Evolutionary conservation across 2,797 vertebrate genomes (phyloP), one percentile per base, ranked within the genome.

Genomic region (Spinibarbus caldwelli): DNA sequence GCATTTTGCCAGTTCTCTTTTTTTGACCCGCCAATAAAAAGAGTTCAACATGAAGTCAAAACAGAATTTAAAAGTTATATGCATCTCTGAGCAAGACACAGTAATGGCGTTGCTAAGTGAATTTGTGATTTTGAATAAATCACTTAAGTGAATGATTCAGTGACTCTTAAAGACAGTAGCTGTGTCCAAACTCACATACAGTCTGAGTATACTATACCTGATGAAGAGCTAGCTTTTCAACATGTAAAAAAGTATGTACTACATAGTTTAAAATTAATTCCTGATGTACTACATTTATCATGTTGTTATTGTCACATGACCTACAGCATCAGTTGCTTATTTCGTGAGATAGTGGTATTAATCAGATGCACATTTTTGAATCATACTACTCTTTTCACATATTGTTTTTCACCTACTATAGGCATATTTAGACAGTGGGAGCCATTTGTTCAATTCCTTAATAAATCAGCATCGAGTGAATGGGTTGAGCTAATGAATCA

Each of bases 81-180:
- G 0, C 17, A 11, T 54, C 29, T 52, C 19, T 52, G 47, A 36
- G 47, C 2, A 76, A 8, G 31, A 34, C 31, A 52, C 19, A 34
- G 19, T 52, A 49, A 31, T 12, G 19, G 5, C 3, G 11, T 47
- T 73, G n/a, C 7, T 47, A 73, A 6, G 17, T 73, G 5, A 49
- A 49, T 49, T 26, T 1, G 17, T 6, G 15, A 34, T 52, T 49
- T 52, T 52, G 10, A 75, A 21, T n/a, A 29, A 45, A 72, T 45
- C 6, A 2, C 47, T 75, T 34, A 12, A 75, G 47, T 34, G 6
- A 76, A 76, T 36, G 31, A 54, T 76, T 36, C 47, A 76, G 1
- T 76, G 47, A 54, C 72, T 76, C 71, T 49, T 45, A 9, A 71
- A 71, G 14, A 71, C 70, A 72, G 41, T 70, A 70, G 6, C 17